Percentiles rank a stretch among this genome's conserved stretches.
Conservation (phyloP, 2,113 vertebrate species). For the Phylloscopus trochiloides region DNA sequence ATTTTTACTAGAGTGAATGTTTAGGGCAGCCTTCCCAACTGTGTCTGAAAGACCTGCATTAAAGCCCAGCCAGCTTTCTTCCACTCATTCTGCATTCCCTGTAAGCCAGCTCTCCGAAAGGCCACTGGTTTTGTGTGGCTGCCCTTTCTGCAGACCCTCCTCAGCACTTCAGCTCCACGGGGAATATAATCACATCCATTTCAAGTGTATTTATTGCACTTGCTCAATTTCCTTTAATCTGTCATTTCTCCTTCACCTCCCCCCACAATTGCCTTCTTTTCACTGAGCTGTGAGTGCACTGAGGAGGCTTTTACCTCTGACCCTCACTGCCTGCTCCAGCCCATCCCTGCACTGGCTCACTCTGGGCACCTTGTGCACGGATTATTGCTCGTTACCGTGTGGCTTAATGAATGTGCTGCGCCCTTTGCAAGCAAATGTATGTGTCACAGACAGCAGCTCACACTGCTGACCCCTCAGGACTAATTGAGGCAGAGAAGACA, state of each 20-base stretch:
- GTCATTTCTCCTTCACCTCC: not conserved
- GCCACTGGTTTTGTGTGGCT: not conserved
- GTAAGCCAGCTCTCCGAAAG: not conserved
- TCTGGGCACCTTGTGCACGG: not conserved
- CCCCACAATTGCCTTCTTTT: not conserved
- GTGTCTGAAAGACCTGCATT: not conserved
- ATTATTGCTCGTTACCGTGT: not conserved
- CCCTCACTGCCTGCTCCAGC: not conserved
- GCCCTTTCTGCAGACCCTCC: not conserved
- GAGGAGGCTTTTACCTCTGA: conserved; percentile 20
- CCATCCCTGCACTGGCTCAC: not conserved
- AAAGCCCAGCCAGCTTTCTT: not conserved
- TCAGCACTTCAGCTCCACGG: conserved; percentile 29
- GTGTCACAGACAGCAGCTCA: not conserved
- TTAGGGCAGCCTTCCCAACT: not conserved
- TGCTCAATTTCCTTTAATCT: conserved; percentile 44
- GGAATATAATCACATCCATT: conserved; percentile 38
- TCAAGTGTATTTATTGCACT: conserved; percentile 52
- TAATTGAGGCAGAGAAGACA: not conserved
- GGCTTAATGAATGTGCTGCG: not conserved
- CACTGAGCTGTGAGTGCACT: not conserved
- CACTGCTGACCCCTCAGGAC: not conserved
- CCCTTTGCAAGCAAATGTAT: not conserved
- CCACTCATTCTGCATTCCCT: not conserved
- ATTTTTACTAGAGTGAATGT: not conserved